A percentile compares a stretch with the other conserved stretches of the same genome.
These are phyloP conservation scores for Saccostrea echinata DNA, from an alignment of 1,140 invertebrate species.

Conservation along the genomic window DNA sequence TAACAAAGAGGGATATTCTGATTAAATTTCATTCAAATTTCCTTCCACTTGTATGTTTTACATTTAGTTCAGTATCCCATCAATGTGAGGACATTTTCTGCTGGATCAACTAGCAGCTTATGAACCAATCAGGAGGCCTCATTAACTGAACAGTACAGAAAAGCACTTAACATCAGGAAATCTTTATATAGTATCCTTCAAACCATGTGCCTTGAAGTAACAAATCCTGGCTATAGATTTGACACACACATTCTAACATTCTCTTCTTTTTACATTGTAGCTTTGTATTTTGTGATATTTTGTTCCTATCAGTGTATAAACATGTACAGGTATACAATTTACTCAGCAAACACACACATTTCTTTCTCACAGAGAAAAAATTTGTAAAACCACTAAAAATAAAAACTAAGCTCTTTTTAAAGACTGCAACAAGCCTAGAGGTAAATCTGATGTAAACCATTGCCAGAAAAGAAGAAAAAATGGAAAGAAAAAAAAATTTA, in stretches of 20 bases:
- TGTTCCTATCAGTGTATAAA: background rate
- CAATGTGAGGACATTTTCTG: no score
- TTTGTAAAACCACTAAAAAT: background rate
- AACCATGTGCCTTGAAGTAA: background rate
- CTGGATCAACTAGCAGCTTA: no score
- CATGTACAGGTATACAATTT: background rate
- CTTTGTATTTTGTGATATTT: background rate
- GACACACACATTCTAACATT: background rate
- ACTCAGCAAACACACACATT: conserved; percentile 36
- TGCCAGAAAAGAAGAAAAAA: background rate
- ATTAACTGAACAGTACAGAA: no score
- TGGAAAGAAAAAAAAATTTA: background rate
- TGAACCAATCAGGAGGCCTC: no score
- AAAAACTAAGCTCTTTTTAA: background rate
- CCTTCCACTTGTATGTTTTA: no score
- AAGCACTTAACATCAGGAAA: no score
- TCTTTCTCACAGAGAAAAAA: background rate
- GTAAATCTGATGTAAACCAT: no score
- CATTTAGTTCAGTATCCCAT: no score
- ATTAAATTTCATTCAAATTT: background rate
- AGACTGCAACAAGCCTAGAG: background rate
- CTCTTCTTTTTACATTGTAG: background rate
- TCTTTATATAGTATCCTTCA: no score
- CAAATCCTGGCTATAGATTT: background rate
- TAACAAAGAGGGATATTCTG: conserved; percentile 12